These are phyloP conservation scores for Sprattus sprattus DNA, from an alignment of 2,113 vertebrate genomes.

Conservation along the genomic window DNA sequence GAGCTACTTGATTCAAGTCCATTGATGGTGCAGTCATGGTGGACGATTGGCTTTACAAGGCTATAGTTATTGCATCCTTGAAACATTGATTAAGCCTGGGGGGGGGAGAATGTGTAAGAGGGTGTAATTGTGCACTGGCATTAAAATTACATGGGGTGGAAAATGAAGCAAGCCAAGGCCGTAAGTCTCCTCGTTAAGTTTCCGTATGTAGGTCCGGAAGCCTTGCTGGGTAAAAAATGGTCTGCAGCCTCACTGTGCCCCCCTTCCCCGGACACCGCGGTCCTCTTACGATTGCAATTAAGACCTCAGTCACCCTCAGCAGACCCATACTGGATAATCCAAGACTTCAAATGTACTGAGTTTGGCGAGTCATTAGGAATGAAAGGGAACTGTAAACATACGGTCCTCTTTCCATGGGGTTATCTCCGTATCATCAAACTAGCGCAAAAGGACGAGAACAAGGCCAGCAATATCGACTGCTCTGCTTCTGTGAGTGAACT, in stretches of 20 bases:
- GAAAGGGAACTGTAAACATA: no score
- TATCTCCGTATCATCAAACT: no score
- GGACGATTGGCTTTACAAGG: neutral
- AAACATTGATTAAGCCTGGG: slow-evolving; percentile 32
- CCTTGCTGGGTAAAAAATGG: neutral
- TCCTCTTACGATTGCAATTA: neutral
- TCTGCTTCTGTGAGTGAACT: neutral
- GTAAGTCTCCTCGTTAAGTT: slow-evolving; percentile 24
- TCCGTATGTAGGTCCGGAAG: neutral
- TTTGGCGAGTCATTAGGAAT: no score
- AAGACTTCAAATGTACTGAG: neutral
- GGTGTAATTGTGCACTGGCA: slow-evolving; percentile 28
- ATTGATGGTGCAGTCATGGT: neutral
- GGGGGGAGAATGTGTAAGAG: slow-evolving; percentile 13
- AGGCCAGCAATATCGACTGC: no score
- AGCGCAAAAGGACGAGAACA: no score
- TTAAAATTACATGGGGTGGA: slow-evolving; percentile 27
- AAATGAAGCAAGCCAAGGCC: neutral
- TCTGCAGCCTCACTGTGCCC: no score
- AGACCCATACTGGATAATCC: neutral
- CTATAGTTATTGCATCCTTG: slow-evolving; percentile 2
- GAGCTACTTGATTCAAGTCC: neutral
- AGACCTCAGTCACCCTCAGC: neutral
- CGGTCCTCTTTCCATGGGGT: no score
- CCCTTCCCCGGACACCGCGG: no score